Percentiles rank a stretch among this genome's conserved stretches.
Conservation (phyloP, 1,140 invertebrate genomes). For the Ceratosolen solmsi region DNA sequence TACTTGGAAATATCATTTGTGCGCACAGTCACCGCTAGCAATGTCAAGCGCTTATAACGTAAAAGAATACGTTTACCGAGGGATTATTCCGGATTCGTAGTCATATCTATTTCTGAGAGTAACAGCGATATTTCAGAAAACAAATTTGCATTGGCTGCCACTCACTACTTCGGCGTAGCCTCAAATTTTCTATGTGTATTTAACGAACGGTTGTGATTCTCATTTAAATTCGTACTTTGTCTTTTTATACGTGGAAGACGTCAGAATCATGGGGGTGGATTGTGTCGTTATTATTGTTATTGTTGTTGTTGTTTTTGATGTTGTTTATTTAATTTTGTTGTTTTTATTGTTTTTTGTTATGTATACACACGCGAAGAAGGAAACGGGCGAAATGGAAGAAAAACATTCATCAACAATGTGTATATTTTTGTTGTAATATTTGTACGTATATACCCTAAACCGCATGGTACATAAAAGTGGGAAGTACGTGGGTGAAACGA, state of each 20-base stretch:
- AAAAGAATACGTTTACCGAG: too few relatives aligned
- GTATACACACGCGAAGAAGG: too few relatives aligned
- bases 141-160: background rate
- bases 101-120: background rate
- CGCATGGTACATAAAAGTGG: too few relatives aligned
- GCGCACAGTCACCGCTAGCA: too few relatives aligned
- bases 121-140: background rate
- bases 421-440: slow-evolving; percentile 30
- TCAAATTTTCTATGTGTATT: background rate
- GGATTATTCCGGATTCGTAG: background rate
- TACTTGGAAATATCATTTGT: too few relatives aligned
- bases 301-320: too few relatives aligned
- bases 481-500: too few relatives aligned
- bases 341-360: too few relatives aligned
- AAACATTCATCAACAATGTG: slow-evolving; percentile 1
- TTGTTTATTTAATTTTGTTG: too few relatives aligned
- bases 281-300: too few relatives aligned
- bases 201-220: slow-evolving; percentile 29
- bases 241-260: slow-evolving; percentile 20
- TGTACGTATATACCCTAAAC: slow-evolving; percentile 5
- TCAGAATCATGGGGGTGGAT: too few relatives aligned
- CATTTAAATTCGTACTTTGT: slow-evolving; percentile 10
- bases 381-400: slow-evolving; percentile 2
- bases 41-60: too few relatives aligned
- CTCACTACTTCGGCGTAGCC: background rate